phyloP scores from a whole-genome alignment of 2,888 invertebrate species.

The Sesia bembeciformis region DNA sequence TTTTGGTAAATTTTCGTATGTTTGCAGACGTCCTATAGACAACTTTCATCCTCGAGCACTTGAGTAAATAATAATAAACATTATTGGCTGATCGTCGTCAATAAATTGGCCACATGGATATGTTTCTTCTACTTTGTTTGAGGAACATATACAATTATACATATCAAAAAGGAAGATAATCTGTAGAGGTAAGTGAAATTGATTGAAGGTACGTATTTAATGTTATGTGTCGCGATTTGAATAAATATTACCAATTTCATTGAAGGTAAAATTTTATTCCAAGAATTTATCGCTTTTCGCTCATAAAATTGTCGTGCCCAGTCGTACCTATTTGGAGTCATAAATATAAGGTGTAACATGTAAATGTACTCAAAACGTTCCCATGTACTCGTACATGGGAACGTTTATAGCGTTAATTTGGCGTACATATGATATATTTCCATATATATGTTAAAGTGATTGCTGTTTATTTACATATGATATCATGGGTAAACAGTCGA shows the following conservation, averaged over 20 bases:
- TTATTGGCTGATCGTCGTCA: too few species aligned
- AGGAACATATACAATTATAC: too few species aligned
- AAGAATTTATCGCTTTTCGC: background rate
- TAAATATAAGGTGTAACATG: background rate
- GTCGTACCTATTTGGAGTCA: background rate
- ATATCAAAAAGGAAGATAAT: too few species aligned
- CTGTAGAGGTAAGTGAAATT: too few species aligned
- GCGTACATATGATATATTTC: background rate
- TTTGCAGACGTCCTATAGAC: background rate
- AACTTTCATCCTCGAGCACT: background rate
- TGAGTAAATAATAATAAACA: too few species aligned
- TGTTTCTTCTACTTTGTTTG: too few species aligned
- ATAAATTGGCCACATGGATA: too few species aligned
- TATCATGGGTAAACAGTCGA: background rate
- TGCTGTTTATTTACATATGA: background rate
- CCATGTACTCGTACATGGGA: slow-evolving; percentile 5
- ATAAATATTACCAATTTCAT: background rate
- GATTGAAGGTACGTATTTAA: too few species aligned
- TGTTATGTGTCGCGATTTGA: too few species aligned
- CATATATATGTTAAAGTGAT: background rate
- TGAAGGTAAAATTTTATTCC: background rate
- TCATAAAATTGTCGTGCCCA: background rate
- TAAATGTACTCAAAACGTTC: slow-evolving; percentile 5
- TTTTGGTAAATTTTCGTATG: background rate
- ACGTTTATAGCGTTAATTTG: background rate